Base-by-base conservation (phyloP, 2,797 vertebrate species). In the Manis pentadactyla region DNA sequence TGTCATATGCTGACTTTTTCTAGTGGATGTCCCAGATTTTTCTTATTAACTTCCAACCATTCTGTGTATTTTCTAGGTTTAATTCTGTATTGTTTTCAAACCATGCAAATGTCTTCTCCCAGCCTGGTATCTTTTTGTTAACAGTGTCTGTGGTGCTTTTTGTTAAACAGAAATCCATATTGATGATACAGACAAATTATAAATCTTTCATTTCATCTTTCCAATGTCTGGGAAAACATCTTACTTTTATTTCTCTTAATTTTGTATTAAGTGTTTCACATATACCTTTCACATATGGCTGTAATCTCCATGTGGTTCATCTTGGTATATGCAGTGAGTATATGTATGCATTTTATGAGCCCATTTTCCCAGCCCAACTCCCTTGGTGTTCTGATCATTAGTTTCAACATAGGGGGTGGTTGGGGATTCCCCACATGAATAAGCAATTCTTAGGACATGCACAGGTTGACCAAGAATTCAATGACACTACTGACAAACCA, bases 21-120 rank as follows among this genome's bases (percentile, higher is more conserved):
- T 84, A 53, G 18, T 29, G n/a, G 5, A 7, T 77, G 66, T 64
- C 49, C 21, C 6, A 2, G 71, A 29, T 88, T 82, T 84, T 82
- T 53, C 15, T 81, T 94, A 66, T 84, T 90, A 77, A 75, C 73
- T 94, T 95, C 14, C 51, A 87, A 29, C 25, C 31, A 85, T 94
- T 91, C 29, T 68, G 31, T 78, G 17, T 37, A 68, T 69, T 93
- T 95, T 85, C n/a, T 86, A 69, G 5, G 3, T 79, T 85, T 91
- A 74, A 89, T 53, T 69, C 42, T 93, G 27, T 55, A 3, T 53
- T 85, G n/a, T 34, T 95, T 96, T 86, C 51, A 59, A 15, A 90
- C 73, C 53, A 78, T 78, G 49, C 37, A 57, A 69, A 87, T 73
- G 51, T n/a, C 21, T 81, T 85, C 51, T 92, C 29, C 49, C 37